Percentiles rank a stretch among this genome's conserved stretches.
These are phyloP conservation scores for Caenorhabditis sulstoni DNA, from an alignment of 2,888 invertebrate species.

Conservation along the genomic window DNA sequence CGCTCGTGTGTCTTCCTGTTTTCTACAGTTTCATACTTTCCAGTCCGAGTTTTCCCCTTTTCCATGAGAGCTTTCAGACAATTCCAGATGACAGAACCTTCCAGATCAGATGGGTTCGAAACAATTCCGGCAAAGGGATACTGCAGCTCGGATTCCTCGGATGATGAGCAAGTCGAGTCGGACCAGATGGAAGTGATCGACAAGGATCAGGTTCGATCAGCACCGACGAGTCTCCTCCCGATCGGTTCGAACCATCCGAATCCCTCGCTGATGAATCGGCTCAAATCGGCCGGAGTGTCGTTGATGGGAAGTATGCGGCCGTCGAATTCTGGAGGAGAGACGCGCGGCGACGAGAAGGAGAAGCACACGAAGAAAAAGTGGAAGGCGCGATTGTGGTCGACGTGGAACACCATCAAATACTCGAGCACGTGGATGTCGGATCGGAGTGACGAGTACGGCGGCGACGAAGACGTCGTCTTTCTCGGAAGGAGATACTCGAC, in stretches of 20 bases:
- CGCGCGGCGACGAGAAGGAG: conserved; percentile 5
- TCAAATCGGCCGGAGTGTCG: conserved; percentile 45
- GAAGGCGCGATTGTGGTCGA: conserved; percentile 64
- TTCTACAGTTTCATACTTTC: background rate
- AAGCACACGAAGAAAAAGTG: conserved; percentile 46
- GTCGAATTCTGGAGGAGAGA: conserved; percentile 3
- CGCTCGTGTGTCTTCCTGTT: background rate
- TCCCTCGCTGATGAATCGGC: conserved; percentile 38
- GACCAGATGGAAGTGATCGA: conserved; percentile 35
- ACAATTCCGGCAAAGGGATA: conserved; percentile 3
- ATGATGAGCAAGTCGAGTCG: conserved; percentile 16
- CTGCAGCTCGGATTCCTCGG: conserved; percentile 42
- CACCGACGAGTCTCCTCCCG: conserved; percentile 15
- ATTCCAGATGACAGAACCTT: conserved; percentile 9
- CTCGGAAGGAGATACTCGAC: conserved; percentile 57
- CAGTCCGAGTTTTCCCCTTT: too few species aligned
- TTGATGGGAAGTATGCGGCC: conserved; percentile 47
- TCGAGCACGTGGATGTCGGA: conserved; percentile 67
- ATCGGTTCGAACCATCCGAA: conserved; percentile 5
- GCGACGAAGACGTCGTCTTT: conserved; percentile 51
- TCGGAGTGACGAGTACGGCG: conserved; percentile 62
- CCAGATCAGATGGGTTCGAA: conserved; percentile 12
- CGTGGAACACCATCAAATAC: conserved; percentile 71
- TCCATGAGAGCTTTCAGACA: too few species aligned
- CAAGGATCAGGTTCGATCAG: conserved; percentile 9